Base-by-base conservation (phyloP, 2,888 invertebrate species). In the Camptogramma bilineatum region DNA sequence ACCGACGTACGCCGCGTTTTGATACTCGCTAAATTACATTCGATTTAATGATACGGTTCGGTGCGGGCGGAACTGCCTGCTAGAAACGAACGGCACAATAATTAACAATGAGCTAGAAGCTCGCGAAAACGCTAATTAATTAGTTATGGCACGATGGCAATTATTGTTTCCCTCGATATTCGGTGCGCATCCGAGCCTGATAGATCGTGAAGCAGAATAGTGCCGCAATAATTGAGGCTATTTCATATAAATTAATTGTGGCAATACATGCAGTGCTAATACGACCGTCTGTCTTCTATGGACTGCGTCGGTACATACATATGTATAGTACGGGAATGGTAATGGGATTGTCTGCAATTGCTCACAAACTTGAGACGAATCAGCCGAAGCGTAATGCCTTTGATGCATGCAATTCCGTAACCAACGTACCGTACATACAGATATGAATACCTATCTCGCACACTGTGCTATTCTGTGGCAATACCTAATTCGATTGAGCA, bases 221-320 rank as follows among this genome's bases (percentile, higher is more conserved):
- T 81, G 77, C 73, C 78, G 82, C 84, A 83, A 84, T 89, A 87
- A 91, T 89, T 90, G 87, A 81, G 83, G 89, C 85, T 85, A 87
- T 90, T 88, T 86, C 88, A 84, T 89, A 89, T 87, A 87, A 89
- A 90, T 90, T 90, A 89, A 91, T 90, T 86, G 87, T 83, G 78
- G 82, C 85, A 82, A 83, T 82, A 82, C 82, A 85, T 83, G 84
- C 83, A 81, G 80, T 73, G 75, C 79, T 84, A 84, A 86, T 84
- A 81, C 81, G 78, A 47, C 75, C 79, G 80, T 80, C 79, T 77
- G 79, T 72, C 72, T 72, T 52, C 64, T 75, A 74, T 77, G 68
- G 71, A 47, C 44, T 55, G 50, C 16, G 66, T 63, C 72, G 17
- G 28, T 64, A 73, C 72, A 71, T 78, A 80, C 8, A 77, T 81